Evolutionary conservation across 23 tunicate species (phyloP), one percentile per base, ranked within the genome.

Genomic region (Botrylloides violaceus): DNA sequence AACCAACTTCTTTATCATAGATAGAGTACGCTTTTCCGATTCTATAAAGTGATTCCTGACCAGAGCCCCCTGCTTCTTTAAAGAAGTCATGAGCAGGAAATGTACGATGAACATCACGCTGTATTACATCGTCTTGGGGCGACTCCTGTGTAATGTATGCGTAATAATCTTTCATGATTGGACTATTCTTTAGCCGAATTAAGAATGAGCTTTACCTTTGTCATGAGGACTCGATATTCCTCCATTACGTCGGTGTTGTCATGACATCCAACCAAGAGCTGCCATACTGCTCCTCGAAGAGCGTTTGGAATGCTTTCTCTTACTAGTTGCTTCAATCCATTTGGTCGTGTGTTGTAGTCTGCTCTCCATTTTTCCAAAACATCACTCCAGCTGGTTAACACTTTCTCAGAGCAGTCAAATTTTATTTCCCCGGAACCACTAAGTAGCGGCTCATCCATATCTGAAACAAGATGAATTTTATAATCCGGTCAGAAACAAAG

Each of bases 1-100:
- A 91, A 2, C 98, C 98, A 29, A 91, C 98, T 61, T 91, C 98
- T 21, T 68, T 70, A 61, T 91, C 98, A 38, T 73, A 83, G 37
- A 91, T 73, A 26, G 91, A 83, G 55, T 91, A 91, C 2, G 98
- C 98, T 64, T 91, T 91, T 57, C 85, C 66, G 53, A 91, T 83
- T 36, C 85, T 64, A 55, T 91, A 91, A 0, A 91, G 70, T 6
- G 98, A 83, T 48, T 83, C 91, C 39, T 91, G 98, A 19, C 98
- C 98, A 18, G 32, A 28, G 5, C 85, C 86, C 21, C 98, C 98
- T 20, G 72, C 59, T 25, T 70, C 79, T 39, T 79, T 75, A 68
- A 91, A 91, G 59, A 34, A 91, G 33, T 91, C 91, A 60, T 91
- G 88, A 1, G 98, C 98, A 18, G 98, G 98, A 59, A 91, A 91